These are phyloP conservation scores for Lasiurus borealis DNA, from an alignment of 2,113 vertebrate species.

Conservation along the genomic window DNA sequence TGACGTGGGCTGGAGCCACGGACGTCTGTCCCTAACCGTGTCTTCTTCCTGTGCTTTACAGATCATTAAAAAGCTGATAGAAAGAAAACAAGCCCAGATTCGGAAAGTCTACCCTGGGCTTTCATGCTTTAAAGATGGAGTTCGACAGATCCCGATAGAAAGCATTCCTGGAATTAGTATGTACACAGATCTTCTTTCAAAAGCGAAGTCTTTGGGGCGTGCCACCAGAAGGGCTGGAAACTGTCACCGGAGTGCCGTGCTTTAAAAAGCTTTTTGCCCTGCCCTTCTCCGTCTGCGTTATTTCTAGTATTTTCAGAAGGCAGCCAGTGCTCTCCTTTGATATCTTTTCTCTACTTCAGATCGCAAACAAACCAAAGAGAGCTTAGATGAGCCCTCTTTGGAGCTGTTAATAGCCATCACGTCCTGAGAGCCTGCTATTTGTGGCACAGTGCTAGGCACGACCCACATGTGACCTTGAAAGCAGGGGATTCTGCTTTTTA, in stretches of 20 bases:
- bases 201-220: conserved; percentile 17
- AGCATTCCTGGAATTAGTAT: conserved; percentile 99
- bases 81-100: conserved; percentile 99
- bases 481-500: background rate
- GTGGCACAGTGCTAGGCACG: background rate
- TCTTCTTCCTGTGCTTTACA: conserved; percentile 84
- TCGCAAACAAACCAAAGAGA: background rate
- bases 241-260: background rate
- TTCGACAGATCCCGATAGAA: conserved; percentile 99
- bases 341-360: background rate
- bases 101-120: conserved; percentile 99
- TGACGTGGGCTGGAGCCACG: background rate
- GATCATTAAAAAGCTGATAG: conserved; percentile 99
- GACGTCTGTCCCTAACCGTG: background rate
- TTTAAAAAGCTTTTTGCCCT: background rate
- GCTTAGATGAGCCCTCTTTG: background rate
- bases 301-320: conserved; percentile 17
- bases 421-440: background rate
- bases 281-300: background rate
- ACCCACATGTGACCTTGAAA: background rate
- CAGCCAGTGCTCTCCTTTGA: background rate
- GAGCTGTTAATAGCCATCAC: background rate
- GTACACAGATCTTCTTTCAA: conserved; percentile 83
- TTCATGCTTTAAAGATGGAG: conserved; percentile 99
- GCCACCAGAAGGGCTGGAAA: conserved; percentile 32